These are phyloP conservation scores for Andrena praecox DNA, from an alignment of 2,888 invertebrate genomes.

Conservation along the genomic window DNA sequence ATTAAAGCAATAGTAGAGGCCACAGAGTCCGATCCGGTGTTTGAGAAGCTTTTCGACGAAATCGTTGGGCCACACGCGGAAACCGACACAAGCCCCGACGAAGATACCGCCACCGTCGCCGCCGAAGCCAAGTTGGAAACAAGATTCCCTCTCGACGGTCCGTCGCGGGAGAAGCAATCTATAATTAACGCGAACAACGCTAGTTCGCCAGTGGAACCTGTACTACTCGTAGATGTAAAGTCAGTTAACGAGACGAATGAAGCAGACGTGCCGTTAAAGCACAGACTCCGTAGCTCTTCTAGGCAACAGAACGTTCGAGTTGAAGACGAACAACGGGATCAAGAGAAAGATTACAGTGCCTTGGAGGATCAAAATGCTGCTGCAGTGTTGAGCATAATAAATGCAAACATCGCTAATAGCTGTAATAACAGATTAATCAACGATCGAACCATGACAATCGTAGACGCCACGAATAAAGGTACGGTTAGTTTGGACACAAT, in stretches of 20 bases:
- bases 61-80: conserved; percentile 78
- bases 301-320: conserved; percentile 71
- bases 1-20: conserved; percentile 86
- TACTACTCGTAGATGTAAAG: conserved; percentile 35
- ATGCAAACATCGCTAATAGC: conserved; percentile 75
- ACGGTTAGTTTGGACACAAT: background rate
- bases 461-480: conserved; percentile 32
- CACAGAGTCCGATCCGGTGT: conserved; percentile 86
- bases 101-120: conserved; percentile 59
- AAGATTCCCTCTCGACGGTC: conserved; percentile 22
- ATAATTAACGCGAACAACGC: conserved; percentile 20
- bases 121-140: conserved; percentile 55
- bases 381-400: conserved; percentile 82
- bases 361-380: conserved; percentile 82
- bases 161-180: conserved; percentile 37
- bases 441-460: conserved; percentile 34
- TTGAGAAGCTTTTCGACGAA: conserved; percentile 85
- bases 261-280: conserved; percentile 78
- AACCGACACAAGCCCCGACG: conserved; percentile 79
- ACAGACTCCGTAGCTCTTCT: conserved; percentile 79
- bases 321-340: conserved; percentile 69
- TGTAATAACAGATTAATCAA: conserved; percentile 26
- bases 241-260: conserved; percentile 36
- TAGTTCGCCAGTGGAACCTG: conserved; percentile 30
- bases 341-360: conserved; percentile 67